Percentiles rank a stretch among this genome's conserved stretches.
phyloP scores from a whole-genome alignment of 2,113 vertebrate species.

The Hippocampus zosterae region DNA sequence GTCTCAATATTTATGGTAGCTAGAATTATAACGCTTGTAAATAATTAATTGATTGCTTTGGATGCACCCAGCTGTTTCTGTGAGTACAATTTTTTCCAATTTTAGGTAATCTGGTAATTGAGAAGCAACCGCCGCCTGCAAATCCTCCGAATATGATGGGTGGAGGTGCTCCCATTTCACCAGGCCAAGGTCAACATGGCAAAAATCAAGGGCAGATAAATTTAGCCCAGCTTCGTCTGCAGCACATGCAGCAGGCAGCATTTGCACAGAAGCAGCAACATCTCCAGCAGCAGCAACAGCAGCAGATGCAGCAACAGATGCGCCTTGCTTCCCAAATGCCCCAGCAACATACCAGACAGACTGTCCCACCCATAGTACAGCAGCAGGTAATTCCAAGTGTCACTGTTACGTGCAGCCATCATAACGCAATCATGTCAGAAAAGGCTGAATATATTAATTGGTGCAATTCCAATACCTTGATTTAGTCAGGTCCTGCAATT shows the following conservation, averaged over 20 bases:
- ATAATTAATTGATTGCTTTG: background rate
- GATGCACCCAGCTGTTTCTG: background rate
- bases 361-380: slow-evolving; percentile 81
- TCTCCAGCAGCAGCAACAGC: slow-evolving; percentile 77
- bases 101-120: slow-evolving; percentile 91
- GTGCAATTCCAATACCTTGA: too few relatives aligned
- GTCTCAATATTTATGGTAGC: background rate
- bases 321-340: slow-evolving; percentile 86
- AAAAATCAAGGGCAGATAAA: slow-evolving; percentile 95
- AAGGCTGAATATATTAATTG: too few relatives aligned
- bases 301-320: slow-evolving; percentile 87
- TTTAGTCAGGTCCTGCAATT: too few relatives aligned
- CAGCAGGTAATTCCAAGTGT: slow-evolving; percentile 76
- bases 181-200: slow-evolving; percentile 82
- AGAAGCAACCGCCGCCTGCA: slow-evolving; percentile 83
- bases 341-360: slow-evolving; percentile 82
- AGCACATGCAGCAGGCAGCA: slow-evolving; percentile 94
- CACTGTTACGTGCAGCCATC: background rate
- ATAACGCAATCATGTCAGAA: background rate
- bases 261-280: slow-evolving; percentile 83
- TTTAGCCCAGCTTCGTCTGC: slow-evolving; percentile 91
- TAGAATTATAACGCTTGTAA: background rate
- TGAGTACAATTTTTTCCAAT: slow-evolving; percentile 17
- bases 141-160: slow-evolving; percentile 85
- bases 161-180: slow-evolving; percentile 81